Base-by-base conservation (phyloP, 1,140 invertebrate species). In the Drosophila obscura region DNA sequence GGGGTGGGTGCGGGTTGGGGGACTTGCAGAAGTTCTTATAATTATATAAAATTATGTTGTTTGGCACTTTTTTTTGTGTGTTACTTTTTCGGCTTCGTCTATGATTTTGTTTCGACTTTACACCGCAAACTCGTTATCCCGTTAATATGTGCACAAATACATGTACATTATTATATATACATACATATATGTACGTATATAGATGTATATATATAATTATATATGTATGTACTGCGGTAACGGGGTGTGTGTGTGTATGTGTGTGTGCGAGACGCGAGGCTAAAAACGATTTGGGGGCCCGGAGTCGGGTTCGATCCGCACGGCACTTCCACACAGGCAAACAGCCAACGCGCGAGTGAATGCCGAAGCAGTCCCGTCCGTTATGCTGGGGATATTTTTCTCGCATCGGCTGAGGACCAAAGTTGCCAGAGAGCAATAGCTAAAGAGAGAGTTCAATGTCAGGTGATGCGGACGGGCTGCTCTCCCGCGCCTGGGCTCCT, bases 271-370 rank as follows among this genome's bases (percentile, higher is more conserved):
- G 64, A 64, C 59, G 62, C 80, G 66, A 66, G 69, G 61, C 53
- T 77, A 39, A 13, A 35, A 13, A 39, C 35, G 35, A 69, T 57
- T 73, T 58, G 72, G 52, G 46, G 39, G 62, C 61, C 71, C 72
- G 71, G 62, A 59, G 11, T 57, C 39, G 43, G 43, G 4, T 49
- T 61, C 15, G 76, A 58, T 87, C 82, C 82, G 83, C 79, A 87
- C 82, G 83, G 78, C 83, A 87, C 82, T 88, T 88, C 79, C 82
- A 78, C 52, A 87, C 82, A 82, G 82, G 82, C 82, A 75, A 87
- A 63, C 83, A 63, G 82, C 83, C 78, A 87, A 76, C 60, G 83
- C 82, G 82, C 82, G 82, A 87, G 71, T 87, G 82, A 78, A 88
- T 88, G 66, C 78, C 78, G 82, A 87, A 64, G 79, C 71, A 79